phyloP scores from a whole-genome alignment of 2,797 vertebrate genomes.

The Podarcis lilfordi region DNA sequence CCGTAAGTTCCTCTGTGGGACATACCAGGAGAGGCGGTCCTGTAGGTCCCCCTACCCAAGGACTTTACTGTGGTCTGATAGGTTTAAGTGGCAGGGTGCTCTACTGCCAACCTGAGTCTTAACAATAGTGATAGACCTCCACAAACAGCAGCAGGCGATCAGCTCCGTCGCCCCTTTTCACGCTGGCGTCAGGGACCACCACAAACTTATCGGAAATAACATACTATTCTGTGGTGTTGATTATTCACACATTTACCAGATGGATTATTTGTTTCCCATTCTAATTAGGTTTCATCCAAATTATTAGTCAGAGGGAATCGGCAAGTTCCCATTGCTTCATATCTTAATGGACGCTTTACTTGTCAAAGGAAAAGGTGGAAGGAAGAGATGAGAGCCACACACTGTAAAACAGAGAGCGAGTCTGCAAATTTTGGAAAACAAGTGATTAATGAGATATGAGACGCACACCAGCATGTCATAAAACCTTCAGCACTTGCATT shows the following conservation, averaged over 20 bases:
- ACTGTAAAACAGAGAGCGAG: too few relatives aligned
- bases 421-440: too few relatives aligned
- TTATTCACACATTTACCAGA: not conserved
- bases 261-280: too few relatives aligned
- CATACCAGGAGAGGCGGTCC: too few relatives aligned
- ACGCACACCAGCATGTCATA: too few relatives aligned
- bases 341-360: too few relatives aligned
- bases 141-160: constrained; percentile 20
- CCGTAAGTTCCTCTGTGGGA: too few relatives aligned
- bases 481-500: too few relatives aligned
- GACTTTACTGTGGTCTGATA: not conserved
- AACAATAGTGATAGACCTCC: constrained; percentile 46
- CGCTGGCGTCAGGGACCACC: not conserved
- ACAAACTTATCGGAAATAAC: not conserved
- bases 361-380: not conserved
- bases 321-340: not conserved
- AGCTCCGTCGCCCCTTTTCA: not conserved
- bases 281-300: not conserved
- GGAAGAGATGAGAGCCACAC: too few relatives aligned
- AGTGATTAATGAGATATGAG: too few relatives aligned
- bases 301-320: not conserved
- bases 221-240: not conserved
- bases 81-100: constrained; percentile 56
- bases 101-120: constrained; percentile 51
- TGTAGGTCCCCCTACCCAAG: constrained; percentile 37